phyloP scores from a whole-genome alignment of 2,113 vertebrate species.

The Vidua macroura region DNA sequence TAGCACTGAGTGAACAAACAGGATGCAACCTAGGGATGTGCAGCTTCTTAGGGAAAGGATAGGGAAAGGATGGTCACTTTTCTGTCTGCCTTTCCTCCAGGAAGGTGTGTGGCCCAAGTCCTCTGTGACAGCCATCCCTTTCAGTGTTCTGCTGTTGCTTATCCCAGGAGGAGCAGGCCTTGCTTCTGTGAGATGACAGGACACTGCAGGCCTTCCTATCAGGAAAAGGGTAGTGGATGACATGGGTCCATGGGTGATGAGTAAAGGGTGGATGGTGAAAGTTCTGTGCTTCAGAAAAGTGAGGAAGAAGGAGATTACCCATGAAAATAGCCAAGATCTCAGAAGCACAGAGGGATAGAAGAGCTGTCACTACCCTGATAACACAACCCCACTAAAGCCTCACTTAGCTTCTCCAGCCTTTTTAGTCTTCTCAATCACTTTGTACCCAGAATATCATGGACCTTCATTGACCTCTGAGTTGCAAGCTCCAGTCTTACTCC shows the following conservation, averaged over 20 bases:
- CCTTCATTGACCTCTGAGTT: constrained; percentile 24
- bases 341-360: neutral
- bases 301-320: neutral
- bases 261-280: neutral
- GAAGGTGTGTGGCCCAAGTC: neutral
- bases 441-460: constrained; percentile 21
- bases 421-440: constrained; percentile 6
- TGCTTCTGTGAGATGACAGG: neutral
- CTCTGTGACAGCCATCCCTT: neutral
- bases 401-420: neutral
- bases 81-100: neutral
- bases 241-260: neutral
- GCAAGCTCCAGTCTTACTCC: constrained; percentile 34
- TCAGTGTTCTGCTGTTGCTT: neutral
- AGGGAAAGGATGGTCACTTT: neutral
- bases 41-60: neutral
- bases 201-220: neutral
- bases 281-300: neutral
- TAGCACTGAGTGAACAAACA: neutral
- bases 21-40: neutral
- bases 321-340: neutral
- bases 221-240: neutral
- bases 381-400: neutral
- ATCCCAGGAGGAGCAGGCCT: neutral
- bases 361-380: neutral